Percentiles rank a stretch among this genome's conserved stretches.
Conservation (phyloP, 2,797 vertebrate species). For the Merluccius polli region DNA sequence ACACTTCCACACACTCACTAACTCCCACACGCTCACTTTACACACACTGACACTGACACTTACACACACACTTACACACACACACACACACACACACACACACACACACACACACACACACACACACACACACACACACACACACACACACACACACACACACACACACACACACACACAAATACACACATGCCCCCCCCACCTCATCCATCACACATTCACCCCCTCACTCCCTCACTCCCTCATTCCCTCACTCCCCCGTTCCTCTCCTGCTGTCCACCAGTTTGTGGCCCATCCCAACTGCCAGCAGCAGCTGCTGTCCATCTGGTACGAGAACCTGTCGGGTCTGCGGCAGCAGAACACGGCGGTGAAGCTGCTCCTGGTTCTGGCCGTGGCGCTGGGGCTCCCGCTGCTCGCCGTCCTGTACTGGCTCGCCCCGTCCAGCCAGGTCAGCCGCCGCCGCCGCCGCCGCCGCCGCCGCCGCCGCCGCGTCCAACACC, state of each 20-base stretch:
- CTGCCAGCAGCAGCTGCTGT: conserved; percentile 95
- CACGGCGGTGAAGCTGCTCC: conserved; percentile 84
- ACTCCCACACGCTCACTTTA: background rate
- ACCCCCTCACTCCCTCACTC: background rate
- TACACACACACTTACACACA: background rate
- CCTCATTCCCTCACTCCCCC: background rate
- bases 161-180: background rate
- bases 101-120: no score
- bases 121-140: background rate
- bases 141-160: background rate
- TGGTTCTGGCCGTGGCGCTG: conserved; percentile 83
- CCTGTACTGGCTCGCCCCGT: conserved; percentile 89
- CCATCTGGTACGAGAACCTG: conserved; percentile 96
- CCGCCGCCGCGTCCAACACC: no score
- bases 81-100: background rate
- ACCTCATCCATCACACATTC: no score
- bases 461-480: no score
- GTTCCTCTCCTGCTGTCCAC: background rate
- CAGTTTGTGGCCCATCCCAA: conserved; percentile 98
- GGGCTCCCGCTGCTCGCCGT: conserved; percentile 87
- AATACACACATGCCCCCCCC: background rate
- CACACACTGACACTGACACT: background rate
- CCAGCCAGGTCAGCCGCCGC: conserved; percentile 97
- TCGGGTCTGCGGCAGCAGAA: conserved; percentile 89
- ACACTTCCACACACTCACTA: background rate